These are phyloP conservation scores for Microcebus tavaratra DNA, from an alignment of 2,113 vertebrate genomes.

Conservation along the genomic window DNA sequence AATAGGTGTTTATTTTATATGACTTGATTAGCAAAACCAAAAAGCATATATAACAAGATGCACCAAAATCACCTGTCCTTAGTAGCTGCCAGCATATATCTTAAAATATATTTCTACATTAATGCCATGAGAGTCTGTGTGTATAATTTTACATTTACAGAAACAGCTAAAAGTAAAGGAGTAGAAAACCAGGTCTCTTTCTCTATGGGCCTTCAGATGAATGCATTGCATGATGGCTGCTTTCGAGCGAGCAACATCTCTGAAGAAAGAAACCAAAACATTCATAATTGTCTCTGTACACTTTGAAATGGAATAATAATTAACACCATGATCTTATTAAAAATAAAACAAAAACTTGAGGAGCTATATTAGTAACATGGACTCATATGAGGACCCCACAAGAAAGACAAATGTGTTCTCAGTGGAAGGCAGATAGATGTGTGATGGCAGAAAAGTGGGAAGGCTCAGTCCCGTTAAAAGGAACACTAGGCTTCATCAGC, in stretches of 20 bases:
- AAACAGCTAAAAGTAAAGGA: background rate
- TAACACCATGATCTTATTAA: background rate
- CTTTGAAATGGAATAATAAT: background rate
- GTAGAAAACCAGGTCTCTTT: background rate
- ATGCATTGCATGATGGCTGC: background rate
- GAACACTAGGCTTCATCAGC: background rate
- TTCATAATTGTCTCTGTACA: background rate
- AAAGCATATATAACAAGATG: background rate
- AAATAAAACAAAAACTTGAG: background rate
- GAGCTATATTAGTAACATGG: background rate
- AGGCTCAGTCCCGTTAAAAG: background rate
- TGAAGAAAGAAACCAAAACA: background rate
- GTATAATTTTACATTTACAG: background rate
- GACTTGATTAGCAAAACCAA: background rate
- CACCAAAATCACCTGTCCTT: background rate
- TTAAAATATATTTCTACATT: background rate
- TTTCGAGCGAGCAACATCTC: background rate
- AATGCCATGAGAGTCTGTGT: background rate
- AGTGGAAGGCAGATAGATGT: background rate
- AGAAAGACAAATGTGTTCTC: background rate
- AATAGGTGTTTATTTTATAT: background rate
- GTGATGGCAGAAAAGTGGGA: background rate
- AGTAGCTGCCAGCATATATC: background rate
- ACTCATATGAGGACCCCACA: background rate
- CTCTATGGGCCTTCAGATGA: background rate